Evolutionary conservation across 2,888 invertebrate species (phyloP).

Genomic region (Poecilobothrus nobilitatus): DNA sequence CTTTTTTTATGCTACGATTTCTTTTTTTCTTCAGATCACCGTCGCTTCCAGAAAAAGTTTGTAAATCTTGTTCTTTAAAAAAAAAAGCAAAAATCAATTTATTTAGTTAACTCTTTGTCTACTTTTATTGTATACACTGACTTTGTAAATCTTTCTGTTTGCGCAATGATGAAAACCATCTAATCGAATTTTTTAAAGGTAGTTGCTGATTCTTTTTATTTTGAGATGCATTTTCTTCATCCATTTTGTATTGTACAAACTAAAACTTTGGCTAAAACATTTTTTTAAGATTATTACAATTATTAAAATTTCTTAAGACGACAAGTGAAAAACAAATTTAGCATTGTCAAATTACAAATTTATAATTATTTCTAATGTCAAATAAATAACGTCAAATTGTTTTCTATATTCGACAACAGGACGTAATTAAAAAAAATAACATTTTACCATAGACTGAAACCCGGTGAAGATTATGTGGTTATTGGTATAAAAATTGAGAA

Average conservation of each 20-base stretch:
- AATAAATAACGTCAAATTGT: too few relatives aligned
- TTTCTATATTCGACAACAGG: too few relatives aligned
- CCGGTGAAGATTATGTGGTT: too few relatives aligned
- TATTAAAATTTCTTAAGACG: not conserved
- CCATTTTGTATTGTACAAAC: not conserved
- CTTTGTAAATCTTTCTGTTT: slow-evolving; percentile 5
- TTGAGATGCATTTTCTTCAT: slow-evolving; percentile 1
- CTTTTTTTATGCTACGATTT: not conserved
- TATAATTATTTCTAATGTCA: too few relatives aligned
- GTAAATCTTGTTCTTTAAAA: not conserved
- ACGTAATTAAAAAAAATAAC: too few relatives aligned
- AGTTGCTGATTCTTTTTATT: slow-evolving; percentile 1
- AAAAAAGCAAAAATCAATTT: not conserved
- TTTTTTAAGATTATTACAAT: not conserved
- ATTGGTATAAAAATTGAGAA: too few relatives aligned
- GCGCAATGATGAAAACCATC: slow-evolving; percentile 8
- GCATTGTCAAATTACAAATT: too few relatives aligned
- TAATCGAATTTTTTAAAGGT: not conserved
- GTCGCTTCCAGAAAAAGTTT: not conserved
- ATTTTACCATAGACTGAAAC: too few relatives aligned
- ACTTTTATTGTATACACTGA: not conserved
- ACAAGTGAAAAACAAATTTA: not conserved
- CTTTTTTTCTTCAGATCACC: not conserved
- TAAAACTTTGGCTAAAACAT: not conserved
- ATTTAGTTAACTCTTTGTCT: not conserved